A percentile compares a stretch with the other conserved stretches of the same genome.
These are phyloP conservation scores for Falcunculus frontatus DNA, from an alignment of 2,113 vertebrate species.

Conservation along the genomic window DNA sequence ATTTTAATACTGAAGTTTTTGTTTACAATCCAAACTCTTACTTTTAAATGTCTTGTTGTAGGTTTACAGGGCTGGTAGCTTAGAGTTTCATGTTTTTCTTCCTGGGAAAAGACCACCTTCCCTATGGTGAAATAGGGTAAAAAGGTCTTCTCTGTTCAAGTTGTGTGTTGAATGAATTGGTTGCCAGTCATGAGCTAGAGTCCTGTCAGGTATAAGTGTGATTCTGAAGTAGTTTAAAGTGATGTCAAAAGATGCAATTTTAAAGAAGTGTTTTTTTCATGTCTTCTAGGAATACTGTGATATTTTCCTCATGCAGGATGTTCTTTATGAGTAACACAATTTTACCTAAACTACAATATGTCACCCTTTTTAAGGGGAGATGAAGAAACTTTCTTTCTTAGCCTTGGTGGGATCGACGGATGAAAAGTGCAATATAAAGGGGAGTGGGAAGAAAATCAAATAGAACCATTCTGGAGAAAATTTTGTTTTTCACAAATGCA, in stretches of 20 bases:
- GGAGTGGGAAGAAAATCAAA: background rate
- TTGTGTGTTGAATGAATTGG: background rate
- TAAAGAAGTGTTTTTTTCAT: rapidly evolving
- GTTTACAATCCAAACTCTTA: background rate
- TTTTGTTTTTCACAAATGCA: background rate
- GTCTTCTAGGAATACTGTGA: background rate
- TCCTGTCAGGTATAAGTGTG: background rate
- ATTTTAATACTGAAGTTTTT: background rate
- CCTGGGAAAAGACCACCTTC: background rate
- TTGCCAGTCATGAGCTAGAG: background rate
- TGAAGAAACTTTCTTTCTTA: background rate
- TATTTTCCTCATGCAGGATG: background rate
- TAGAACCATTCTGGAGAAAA: background rate
- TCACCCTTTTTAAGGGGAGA: background rate
- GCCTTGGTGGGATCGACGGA: background rate
- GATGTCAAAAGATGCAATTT: background rate
- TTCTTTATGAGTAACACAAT: background rate
- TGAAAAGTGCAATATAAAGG: background rate
- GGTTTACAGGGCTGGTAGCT: background rate
- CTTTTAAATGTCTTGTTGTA: background rate
- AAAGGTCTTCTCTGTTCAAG: background rate
- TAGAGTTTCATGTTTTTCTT: background rate
- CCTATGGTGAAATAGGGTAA: background rate
- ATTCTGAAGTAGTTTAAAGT: background rate
- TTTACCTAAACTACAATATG: background rate